Evolutionary conservation across 2,113 vertebrate genomes (phyloP).

Genomic region (Glaucomys volans): DNA sequence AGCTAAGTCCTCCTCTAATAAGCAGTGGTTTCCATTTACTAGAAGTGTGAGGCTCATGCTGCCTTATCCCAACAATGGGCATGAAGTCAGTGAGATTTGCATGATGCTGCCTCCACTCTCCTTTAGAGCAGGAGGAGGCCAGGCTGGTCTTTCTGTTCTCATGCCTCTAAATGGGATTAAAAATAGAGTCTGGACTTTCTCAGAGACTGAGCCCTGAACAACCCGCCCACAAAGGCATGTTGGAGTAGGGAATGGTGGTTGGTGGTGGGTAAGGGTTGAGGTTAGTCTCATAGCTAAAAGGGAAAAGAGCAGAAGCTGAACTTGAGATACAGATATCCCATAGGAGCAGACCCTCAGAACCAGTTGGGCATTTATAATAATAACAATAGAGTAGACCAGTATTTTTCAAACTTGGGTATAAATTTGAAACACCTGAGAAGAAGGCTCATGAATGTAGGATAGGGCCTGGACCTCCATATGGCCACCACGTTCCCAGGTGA

Average conservation of each 20-base stretch:
- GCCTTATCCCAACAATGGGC: background rate
- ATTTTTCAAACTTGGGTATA: background rate
- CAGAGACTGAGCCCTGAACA: background rate
- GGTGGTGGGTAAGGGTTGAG: background rate
- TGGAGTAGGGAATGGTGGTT: background rate
- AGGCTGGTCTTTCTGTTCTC: background rate
- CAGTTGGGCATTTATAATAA: background rate
- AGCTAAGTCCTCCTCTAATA: background rate
- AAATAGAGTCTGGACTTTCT: background rate
- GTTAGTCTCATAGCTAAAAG: background rate
- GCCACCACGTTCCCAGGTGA: background rate
- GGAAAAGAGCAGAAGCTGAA: slow-evolving; percentile 8
- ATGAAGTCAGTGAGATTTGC: background rate
- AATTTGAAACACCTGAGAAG: background rate
- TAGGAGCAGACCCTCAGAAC: background rate
- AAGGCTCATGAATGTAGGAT: background rate
- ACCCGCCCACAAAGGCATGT: background rate
- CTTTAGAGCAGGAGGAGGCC: background rate
- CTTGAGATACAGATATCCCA: background rate
- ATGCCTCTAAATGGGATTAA: background rate
- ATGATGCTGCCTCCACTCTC: accelerated
- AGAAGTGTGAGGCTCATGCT: background rate
- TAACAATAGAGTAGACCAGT: background rate
- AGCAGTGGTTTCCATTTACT: background rate
- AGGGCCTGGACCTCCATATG: accelerated